Evolutionary conservation across 2,113 vertebrate genomes (phyloP).

Genomic region (Dromiciops gliroides): DNA sequence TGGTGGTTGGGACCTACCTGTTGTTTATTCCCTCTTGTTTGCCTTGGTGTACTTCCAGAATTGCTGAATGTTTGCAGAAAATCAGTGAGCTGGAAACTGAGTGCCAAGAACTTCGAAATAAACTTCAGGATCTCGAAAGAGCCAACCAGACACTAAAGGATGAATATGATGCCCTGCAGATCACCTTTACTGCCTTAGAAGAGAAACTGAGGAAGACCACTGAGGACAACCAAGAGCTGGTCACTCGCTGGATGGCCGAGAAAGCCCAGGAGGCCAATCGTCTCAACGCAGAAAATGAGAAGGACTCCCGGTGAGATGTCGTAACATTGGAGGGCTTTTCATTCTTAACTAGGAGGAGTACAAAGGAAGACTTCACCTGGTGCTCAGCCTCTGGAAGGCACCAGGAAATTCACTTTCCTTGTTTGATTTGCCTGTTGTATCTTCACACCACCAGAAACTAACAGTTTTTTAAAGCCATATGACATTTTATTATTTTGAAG

Average conservation of each 20-base stretch:
- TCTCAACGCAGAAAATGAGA: constrained; percentile 98
- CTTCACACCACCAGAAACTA: no score
- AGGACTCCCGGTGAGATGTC: constrained; percentile 90
- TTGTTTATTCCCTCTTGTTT: constrained; percentile 26
- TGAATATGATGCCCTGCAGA: constrained; percentile 98
- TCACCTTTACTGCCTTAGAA: constrained; percentile 97
- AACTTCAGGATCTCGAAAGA: constrained; percentile 92
- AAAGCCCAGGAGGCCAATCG: constrained; percentile 98
- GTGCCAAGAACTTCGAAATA: constrained; percentile 89
- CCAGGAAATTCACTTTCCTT: neutral
- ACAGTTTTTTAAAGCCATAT: no score
- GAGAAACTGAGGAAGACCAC: constrained; percentile 95
- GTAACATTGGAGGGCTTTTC: neutral
- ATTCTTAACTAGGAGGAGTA: no score
- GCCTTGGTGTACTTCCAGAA: constrained; percentile 83
- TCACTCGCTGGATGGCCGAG: constrained; percentile 98
- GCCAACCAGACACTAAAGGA: constrained; percentile 98
- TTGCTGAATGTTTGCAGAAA: constrained; percentile 92
- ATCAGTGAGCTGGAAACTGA: constrained; percentile 90
- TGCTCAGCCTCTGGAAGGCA: neutral
- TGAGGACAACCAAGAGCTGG: constrained; percentile 98
- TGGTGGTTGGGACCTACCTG: neutral
- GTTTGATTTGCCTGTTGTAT: neutral
- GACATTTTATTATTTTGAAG: neutral
- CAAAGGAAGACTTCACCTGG: neutral